Percentiles rank a stretch among this genome's conserved stretches.
phyloP scores from a whole-genome alignment of 2,888 invertebrate genomes.

The Acleris emargana region DNA sequence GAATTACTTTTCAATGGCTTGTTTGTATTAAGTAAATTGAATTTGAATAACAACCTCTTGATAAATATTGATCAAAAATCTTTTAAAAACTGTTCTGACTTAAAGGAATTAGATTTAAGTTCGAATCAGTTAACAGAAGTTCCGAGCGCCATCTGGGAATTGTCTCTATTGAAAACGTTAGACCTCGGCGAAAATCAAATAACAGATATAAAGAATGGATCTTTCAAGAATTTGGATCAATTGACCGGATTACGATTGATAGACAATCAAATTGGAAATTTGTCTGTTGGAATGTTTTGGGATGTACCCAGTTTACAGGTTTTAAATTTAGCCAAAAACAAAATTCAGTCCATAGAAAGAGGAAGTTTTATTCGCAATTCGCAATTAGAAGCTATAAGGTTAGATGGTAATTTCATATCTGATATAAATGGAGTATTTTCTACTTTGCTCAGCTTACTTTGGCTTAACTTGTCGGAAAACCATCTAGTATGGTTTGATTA shows the following conservation, averaged over 20 bases:
- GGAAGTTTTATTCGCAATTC: slow-evolving; percentile 92
- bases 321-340: slow-evolving; percentile 94
- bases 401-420: slow-evolving; percentile 94
- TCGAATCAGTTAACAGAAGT: slow-evolving; percentile 92
- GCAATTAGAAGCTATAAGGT: slow-evolving; percentile 92
- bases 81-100: slow-evolving; percentile 93
- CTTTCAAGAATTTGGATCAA: slow-evolving; percentile 93
- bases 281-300: slow-evolving; percentile 93
- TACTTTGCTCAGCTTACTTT: slow-evolving; percentile 90
- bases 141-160: slow-evolving; percentile 91
- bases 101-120: slow-evolving; percentile 94
- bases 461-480: slow-evolving; percentile 95
- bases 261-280: slow-evolving; percentile 94
- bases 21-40: slow-evolving; percentile 92
- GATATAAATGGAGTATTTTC: slow-evolving; percentile 96
- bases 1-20: slow-evolving; percentile 92
- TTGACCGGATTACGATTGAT: slow-evolving; percentile 94
- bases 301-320: slow-evolving; percentile 92
- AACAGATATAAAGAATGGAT: slow-evolving; percentile 91
- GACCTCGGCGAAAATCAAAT: slow-evolving; percentile 97
- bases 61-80: slow-evolving; percentile 90
- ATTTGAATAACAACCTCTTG: slow-evolving; percentile 92
- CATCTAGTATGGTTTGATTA: slow-evolving; percentile 97
- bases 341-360: slow-evolving; percentile 91
- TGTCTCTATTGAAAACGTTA: slow-evolving; percentile 92